Base-by-base conservation (phyloP, 1,140 invertebrate genomes). In the Drosophila obscura region DNA sequence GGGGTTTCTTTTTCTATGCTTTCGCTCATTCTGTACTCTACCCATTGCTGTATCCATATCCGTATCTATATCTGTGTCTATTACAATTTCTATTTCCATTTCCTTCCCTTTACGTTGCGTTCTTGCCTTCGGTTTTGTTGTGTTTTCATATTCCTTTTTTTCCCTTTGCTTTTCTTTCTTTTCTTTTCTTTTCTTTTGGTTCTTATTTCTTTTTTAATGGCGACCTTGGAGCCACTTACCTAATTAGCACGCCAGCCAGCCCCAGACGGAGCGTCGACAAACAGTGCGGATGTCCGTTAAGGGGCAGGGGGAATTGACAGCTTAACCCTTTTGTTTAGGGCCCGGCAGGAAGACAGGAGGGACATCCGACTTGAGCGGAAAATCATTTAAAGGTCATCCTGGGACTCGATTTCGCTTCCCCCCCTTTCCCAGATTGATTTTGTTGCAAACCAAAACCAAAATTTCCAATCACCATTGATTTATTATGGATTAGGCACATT, bases 141-240 rank as follows among this genome's bases (percentile, higher is more conserved):
- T 49, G 7, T 41, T 52, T 60, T 48, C n/a, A 28, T 48, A 9
- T 53, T 60, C 16, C 26, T 39, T 55, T 68, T 44, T 62, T 58
- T 69, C 45, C 45, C 46, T 63, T 74, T 66, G 26, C 49, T 61
- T 57, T 75, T 67, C 52, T 59, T 67, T 68, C 41, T 50, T 75
- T 55, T 50, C 31, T 56, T 73, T 72, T 44, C 52, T 41, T 58
- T 68, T 68, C 56, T 65, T 63, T 74, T 69, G 51, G 62, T 72
- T 71, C 68, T 84, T 69, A 69, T 77, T 80, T 60, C 55, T 80
- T 81, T 78, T 87, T 87, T 87, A 87, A 77, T 87, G 71, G 44
- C 80, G 83, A 87, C 82, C 82, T 87, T 87, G 82, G 77, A 77
- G 78, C 83, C 82, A 87, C 83, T 87, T 87, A 87, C 74, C 82